These are phyloP conservation scores for Psylliodes chrysocephalus DNA, from an alignment of 2,888 invertebrate genomes.

Conservation along the genomic window DNA sequence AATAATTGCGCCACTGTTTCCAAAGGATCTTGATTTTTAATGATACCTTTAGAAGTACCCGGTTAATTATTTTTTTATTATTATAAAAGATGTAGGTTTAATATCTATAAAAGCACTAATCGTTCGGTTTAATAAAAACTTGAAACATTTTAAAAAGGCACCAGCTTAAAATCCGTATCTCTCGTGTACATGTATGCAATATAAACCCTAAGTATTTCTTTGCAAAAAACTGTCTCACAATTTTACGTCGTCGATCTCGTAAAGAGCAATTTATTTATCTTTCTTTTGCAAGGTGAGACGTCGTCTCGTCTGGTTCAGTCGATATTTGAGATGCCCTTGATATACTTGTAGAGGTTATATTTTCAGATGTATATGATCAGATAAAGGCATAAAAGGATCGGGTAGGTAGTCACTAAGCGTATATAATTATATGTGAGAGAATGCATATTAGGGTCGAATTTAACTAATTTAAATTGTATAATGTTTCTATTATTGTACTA, in stretches of 20 bases:
- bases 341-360: constrained; percentile 21
- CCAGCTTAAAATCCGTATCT: no score
- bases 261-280: constrained; percentile 2
- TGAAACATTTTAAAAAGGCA: no score
- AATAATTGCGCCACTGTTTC: no score
- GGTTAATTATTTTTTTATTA: no score
- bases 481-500: background rate
- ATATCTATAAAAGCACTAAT: no score
- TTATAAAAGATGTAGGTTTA: no score
- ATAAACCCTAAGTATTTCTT: background rate
- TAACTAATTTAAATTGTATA: background rate
- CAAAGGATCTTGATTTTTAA: no score
- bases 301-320: constrained; percentile 25
- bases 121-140: no score
- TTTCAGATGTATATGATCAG: background rate
- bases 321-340: constrained; percentile 26
- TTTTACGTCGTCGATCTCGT: background rate
- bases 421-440: constrained; percentile 21
- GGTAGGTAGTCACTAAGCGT: constrained; percentile 10
- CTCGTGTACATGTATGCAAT: no score
- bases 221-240: background rate
- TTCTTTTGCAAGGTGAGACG: constrained; percentile 24
- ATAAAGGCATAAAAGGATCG: constrained; percentile 7
- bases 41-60: no score
- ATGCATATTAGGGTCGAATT: background rate